phyloP scores from a whole-genome alignment of 2,888 invertebrate genomes.

The Neoscelio sp. region DNA sequence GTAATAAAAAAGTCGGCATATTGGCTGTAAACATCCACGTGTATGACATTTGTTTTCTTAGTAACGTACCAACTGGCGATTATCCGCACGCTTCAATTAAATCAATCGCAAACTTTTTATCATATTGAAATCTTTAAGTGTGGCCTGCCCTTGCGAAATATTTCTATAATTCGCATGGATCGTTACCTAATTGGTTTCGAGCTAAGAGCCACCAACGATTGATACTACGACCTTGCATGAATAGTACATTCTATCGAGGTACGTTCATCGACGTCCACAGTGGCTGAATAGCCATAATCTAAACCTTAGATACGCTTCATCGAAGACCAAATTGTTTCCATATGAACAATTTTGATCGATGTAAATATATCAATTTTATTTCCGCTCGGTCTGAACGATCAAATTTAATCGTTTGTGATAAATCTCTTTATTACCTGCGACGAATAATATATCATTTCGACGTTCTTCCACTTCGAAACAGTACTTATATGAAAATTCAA shows the following conservation, averaged over 20 bases:
- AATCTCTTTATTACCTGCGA: conserved; percentile 19
- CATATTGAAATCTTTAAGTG: conserved; percentile 18
- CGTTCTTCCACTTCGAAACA: conserved; percentile 38
- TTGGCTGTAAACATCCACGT: neutral
- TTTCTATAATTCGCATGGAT: conserved; percentile 58
- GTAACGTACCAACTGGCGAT: neutral
- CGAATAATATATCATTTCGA: conserved; percentile 17
- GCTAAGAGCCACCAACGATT: conserved; percentile 32
- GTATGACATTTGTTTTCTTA: conserved; percentile 31
- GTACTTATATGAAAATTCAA: conserved; percentile 58
- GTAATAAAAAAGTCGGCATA: neutral
- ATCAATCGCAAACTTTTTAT: conserved; percentile 7
- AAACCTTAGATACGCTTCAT: conserved; percentile 49
- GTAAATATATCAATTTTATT: conserved; percentile 45
- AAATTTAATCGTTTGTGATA: conserved; percentile 33
- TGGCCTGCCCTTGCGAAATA: conserved; percentile 56
- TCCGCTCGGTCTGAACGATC: neutral
- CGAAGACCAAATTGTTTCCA: conserved; percentile 48
- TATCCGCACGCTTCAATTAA: conserved; percentile 17
- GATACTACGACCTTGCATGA: conserved; percentile 49
- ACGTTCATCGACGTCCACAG: conserved; percentile 44
- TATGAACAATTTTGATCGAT: conserved; percentile 48
- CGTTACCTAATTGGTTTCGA: conserved; percentile 60
- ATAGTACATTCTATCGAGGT: conserved; percentile 55
- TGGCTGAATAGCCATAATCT: conserved; percentile 47